Evolutionary conservation across 2,888 invertebrate genomes (phyloP).

Genomic region (Andrena dorsata): DNA sequence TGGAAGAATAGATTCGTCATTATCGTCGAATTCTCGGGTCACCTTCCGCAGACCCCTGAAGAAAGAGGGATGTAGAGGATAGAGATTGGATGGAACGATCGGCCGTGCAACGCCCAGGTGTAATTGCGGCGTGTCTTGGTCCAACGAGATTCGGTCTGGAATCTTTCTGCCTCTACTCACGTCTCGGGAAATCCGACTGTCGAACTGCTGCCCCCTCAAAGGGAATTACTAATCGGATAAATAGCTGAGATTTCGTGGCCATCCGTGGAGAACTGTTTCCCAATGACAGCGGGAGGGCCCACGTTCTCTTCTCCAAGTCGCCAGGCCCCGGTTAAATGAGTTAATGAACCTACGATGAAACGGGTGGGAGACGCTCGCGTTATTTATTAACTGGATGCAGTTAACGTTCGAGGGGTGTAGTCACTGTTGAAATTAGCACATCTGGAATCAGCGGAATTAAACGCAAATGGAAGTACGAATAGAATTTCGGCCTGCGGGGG

Average conservation of each 20-base stretch:
- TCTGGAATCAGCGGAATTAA: conserved; percentile 12
- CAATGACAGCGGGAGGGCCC: background rate
- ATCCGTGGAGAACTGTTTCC: background rate
- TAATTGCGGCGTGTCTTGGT: conserved; percentile 44
- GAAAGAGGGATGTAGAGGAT: background rate
- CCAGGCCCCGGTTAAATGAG: background rate
- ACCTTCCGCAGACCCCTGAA: no score
- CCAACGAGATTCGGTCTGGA: conserved; percentile 17
- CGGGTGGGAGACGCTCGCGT: background rate
- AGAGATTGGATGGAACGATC: conserved; percentile 1
- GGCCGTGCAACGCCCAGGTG: conserved; percentile 1
- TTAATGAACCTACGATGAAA: background rate
- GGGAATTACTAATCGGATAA: conserved; percentile 37
- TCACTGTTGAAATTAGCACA: background rate
- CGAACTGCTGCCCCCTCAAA: conserved; percentile 12
- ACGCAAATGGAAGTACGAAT: conserved; percentile 5
- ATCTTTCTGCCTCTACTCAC: background rate
- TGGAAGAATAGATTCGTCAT: background rate
- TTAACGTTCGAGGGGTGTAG: background rate
- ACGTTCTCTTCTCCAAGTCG: background rate
- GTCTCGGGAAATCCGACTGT: conserved; percentile 33
- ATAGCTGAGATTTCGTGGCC: conserved; percentile 17
- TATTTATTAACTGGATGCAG: conserved; percentile 21
- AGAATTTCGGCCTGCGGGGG: conserved; percentile 25
- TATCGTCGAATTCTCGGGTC: background rate